Conservation (phyloP, 1,140 invertebrate genomes). For the Hirudo medicinalis region DNA sequence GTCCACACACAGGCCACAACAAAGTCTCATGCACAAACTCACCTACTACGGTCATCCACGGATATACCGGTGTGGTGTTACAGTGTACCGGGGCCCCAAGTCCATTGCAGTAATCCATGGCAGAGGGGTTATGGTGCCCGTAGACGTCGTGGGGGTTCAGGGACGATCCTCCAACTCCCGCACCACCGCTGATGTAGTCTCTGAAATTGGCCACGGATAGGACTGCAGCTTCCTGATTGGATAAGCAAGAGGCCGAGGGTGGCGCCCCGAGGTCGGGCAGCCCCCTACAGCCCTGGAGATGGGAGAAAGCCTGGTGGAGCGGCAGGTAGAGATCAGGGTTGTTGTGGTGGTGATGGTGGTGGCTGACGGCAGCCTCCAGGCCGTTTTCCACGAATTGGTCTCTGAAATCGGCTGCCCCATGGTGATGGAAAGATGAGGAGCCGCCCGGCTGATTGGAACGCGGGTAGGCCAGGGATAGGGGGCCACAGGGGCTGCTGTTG, state of each 20-base stretch:
- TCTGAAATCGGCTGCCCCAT: background rate
- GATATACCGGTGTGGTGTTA: constrained; percentile 5
- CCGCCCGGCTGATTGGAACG: background rate
- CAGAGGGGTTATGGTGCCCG: too few species aligned
- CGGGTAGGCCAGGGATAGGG: background rate
- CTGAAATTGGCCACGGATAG: constrained; percentile 10
- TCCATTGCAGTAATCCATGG: constrained; percentile 14
- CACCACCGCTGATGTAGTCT: constrained; percentile 1
- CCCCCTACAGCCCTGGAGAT: background rate
- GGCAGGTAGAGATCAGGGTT: constrained; percentile 10
- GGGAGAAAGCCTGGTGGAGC: constrained; percentile 6
- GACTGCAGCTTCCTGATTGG: background rate
- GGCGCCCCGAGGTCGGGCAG: background rate
- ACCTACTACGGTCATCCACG: constrained; percentile 15
- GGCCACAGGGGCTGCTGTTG: background rate
- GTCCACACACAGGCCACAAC: too few species aligned
- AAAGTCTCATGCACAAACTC: background rate
- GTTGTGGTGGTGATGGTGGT: constrained; percentile 2
- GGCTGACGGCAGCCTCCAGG: background rate
- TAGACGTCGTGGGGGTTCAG: too few species aligned
- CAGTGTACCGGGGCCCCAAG: background rate
- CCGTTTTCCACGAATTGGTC: background rate
- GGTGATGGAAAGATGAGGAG: background rate
- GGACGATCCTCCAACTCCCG: background rate
- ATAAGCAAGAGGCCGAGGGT: background rate